phyloP scores from a whole-genome alignment of 2,113 vertebrate genomes.

The Calidris pygmaea region DNA sequence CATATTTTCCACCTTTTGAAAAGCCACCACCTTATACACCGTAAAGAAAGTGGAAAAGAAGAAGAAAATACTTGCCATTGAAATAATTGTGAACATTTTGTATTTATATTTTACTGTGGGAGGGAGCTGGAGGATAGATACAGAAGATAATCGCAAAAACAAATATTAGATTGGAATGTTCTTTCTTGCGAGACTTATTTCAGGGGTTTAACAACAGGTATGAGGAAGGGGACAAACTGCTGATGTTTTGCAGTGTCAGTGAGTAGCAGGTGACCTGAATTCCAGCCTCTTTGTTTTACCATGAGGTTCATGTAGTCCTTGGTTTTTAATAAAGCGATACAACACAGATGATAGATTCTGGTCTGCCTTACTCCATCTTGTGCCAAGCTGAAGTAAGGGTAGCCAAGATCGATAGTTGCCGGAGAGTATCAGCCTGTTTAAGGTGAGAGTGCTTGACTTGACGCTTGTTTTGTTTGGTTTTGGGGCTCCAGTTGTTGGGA shows the following conservation, averaged over 20 bases:
- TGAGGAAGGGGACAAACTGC: background rate
- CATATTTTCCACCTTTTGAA: conserved; percentile 93
- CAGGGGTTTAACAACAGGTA: background rate
- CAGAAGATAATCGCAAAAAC: background rate
- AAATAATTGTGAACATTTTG: conserved; percentile 72
- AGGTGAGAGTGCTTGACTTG: background rate
- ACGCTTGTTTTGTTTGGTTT: background rate
- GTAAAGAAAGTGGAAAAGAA: conserved; percentile 52
- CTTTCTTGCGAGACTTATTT: background rate
- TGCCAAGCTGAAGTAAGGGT: conserved; percentile 13
- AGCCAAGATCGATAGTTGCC: background rate
- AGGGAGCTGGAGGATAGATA: conserved; percentile 3
- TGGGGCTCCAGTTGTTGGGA: background rate
- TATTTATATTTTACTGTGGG: conserved; percentile 71
- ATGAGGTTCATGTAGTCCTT: background rate
- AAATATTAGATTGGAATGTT: background rate
- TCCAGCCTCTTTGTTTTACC: background rate
- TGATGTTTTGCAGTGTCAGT: background rate
- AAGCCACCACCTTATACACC: conserved; percentile 97
- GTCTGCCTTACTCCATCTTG: conserved; percentile 25
- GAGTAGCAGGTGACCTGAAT: background rate
- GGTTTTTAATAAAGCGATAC: background rate
- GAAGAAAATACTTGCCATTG: background rate
- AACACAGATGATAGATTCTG: background rate
- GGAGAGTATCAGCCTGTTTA: background rate